phyloP scores from a whole-genome alignment of 37 sponge, comb jelly and placozoan species.

The Diacarnus erythraeanus region DNA sequence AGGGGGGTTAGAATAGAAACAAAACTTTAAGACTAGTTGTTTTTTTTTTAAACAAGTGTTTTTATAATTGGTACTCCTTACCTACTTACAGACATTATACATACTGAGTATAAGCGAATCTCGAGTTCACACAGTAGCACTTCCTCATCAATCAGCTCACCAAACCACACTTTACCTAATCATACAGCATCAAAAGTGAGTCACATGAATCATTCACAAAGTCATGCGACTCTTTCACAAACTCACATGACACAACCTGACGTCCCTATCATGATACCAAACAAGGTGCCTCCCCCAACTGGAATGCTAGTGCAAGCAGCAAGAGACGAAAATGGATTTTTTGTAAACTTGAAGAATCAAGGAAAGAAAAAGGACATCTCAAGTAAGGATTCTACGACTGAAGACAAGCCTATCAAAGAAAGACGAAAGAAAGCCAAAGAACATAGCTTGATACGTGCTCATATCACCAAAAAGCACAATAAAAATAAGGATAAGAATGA shows the following conservation, averaged over 20 bases:
- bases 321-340: constrained; percentile 13
- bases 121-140: neutral
- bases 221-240: constrained; percentile 7
- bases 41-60: too few species aligned
- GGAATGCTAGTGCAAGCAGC: neutral
- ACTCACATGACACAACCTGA: neutral
- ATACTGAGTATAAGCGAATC: too few species aligned
- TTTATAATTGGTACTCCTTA: neutral
- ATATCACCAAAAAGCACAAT: neutral
- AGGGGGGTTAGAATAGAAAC: too few species aligned
- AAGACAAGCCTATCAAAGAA: neutral
- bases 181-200: neutral
- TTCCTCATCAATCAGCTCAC: constrained; percentile 9
- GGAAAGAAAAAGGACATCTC: neutral
- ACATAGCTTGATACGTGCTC: neutral
- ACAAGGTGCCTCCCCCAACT: constrained; percentile 14
- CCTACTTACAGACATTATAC: neutral
- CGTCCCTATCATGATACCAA: neutral
- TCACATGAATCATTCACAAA: neutral
- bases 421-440: neutral
- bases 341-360: neutral
- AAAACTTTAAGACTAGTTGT: too few species aligned
- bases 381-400: neutral
- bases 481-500: neutral
- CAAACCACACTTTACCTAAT: neutral